Conservation (phyloP, 1,140 invertebrate species). For the Contarinia nasturtii region DNA sequence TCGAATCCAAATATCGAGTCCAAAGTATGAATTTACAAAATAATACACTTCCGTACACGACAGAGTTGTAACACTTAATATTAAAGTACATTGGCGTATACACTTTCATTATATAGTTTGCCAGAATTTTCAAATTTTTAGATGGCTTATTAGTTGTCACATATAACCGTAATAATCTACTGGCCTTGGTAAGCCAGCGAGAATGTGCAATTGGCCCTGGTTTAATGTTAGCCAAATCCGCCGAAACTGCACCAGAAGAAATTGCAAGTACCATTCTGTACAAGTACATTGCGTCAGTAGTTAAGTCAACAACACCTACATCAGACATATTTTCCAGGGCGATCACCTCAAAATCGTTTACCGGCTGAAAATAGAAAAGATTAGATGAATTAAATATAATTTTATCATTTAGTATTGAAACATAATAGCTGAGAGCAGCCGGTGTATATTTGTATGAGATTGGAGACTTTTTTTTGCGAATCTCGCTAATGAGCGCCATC, state of each 20-base stretch:
- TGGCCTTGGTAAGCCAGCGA: neutral
- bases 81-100: neutral
- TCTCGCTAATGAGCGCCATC: too few species aligned
- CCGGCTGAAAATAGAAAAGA: too few species aligned
- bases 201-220: neutral
- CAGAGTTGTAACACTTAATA: neutral
- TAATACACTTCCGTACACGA: neutral
- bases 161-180: neutral
- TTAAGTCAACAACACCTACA: neutral
- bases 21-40: neutral
- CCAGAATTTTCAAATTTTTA: neutral
- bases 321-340: neutral
- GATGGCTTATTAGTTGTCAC: neutral
- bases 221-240: neutral
- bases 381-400: too few species aligned
- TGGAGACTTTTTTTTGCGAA: too few species aligned
- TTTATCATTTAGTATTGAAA: too few species aligned
- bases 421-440: too few species aligned
- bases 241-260: neutral
- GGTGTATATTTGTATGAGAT: too few species aligned
- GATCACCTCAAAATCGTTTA: too few species aligned
- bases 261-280: neutral
- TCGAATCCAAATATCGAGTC: neutral
- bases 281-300: neutral
- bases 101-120: neutral